A percentile compares a stretch with the other conserved stretches of the same genome.
Conservation (phyloP, 2,888 invertebrate species). For the Pyrrhosoma nymphula region DNA sequence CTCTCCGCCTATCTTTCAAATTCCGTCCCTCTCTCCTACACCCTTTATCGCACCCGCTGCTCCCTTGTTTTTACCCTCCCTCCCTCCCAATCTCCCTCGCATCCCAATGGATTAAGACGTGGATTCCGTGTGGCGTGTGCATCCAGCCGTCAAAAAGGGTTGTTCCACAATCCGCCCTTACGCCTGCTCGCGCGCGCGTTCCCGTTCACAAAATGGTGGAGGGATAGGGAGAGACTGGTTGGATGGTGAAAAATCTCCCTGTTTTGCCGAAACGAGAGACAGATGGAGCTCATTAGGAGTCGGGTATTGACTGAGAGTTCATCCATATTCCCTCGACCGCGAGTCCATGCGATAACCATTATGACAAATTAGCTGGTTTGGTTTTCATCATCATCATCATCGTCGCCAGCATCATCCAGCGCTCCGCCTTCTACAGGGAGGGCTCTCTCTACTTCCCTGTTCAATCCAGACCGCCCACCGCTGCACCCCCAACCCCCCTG, state of each 20-base stretch:
- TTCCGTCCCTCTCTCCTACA: constrained; percentile 67
- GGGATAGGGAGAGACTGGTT: too few species aligned
- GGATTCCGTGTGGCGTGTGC: neutral
- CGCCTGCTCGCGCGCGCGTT: neutral
- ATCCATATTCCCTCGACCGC: neutral
- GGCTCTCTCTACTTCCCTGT: neutral
- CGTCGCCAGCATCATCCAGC: neutral
- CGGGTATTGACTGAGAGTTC: neutral
- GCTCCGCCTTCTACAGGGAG: neutral
- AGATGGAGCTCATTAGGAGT: constrained; percentile 50
- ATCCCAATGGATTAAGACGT: neutral
- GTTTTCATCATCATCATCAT: neutral
- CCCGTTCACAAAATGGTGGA: neutral
- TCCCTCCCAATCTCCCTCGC: constrained; percentile 4
- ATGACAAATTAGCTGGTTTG: constrained; percentile 42
- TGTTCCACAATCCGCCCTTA: neutral
- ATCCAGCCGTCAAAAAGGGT: constrained; percentile 9
- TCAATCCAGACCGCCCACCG: neutral
- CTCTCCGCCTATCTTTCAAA: constrained; percentile 62
- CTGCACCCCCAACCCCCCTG: neutral
- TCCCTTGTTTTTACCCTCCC: neutral
- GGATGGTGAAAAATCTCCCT: constrained; percentile 23
- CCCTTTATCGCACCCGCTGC: neutral
- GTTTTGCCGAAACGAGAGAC: neutral
- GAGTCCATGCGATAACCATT: constrained; percentile 40